Conservation (phyloP, 2,113 vertebrate species). For the Orthonyx spaldingii region DNA sequence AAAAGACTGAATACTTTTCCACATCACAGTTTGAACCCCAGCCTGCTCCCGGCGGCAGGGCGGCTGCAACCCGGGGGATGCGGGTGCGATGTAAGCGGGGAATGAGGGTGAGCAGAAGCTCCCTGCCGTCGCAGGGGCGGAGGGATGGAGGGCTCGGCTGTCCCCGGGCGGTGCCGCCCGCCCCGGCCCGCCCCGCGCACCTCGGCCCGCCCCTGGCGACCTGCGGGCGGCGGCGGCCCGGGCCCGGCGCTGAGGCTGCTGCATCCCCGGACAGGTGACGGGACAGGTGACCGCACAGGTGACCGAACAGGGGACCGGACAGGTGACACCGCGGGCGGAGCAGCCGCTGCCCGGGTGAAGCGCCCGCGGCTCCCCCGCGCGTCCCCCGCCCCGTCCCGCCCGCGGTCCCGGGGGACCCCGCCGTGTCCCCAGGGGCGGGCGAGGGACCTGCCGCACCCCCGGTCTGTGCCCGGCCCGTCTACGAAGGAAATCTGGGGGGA, state of each 20-base stretch:
- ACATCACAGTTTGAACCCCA: rapidly evolving
- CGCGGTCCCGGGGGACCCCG: rapidly evolving
- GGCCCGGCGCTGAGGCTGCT: background rate
- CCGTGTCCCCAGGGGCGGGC: background rate
- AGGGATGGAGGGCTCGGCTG: background rate
- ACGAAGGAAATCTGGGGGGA: rapidly evolving
- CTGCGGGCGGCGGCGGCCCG: background rate
- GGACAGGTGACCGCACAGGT: too few species aligned
- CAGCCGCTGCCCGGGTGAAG: background rate
- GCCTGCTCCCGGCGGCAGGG: background rate
- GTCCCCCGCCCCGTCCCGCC: background rate
- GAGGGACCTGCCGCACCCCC: background rate
- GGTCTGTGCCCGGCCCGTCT: background rate
- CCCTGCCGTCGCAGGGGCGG: rapidly evolving
- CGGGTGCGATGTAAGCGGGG: background rate
- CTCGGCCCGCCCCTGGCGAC: background rate
- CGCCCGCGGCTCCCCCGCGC: background rate
- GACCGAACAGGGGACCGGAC: too few species aligned
- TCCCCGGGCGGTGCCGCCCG: background rate
- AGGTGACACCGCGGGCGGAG: background rate
- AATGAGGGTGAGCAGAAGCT: rapidly evolving
- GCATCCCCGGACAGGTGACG: too few species aligned
- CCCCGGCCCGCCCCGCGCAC: background rate
- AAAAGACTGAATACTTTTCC: background rate
- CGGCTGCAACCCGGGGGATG: rapidly evolving